Base-by-base conservation (phyloP, 2,113 vertebrate species). In the Microcebus tavaratra region DNA sequence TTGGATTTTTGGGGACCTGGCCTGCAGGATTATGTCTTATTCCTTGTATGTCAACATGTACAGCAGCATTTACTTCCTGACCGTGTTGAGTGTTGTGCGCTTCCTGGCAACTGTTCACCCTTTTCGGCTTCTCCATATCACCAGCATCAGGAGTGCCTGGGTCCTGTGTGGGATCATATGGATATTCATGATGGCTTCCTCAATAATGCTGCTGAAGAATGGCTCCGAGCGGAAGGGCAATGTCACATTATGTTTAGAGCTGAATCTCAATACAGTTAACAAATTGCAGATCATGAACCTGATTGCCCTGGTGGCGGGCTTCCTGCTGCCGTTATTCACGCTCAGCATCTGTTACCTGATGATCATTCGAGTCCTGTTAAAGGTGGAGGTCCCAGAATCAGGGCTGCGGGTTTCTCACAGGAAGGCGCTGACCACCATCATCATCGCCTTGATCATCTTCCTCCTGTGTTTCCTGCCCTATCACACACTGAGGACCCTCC, bases 31-130 rank as follows among this genome's bases (percentile, higher is more conserved):
- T 80, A 97, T 98, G 96, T 98, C 98, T 45, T 99, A 98, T 21
- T 91, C 96, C 25, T 94, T 99, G 42, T 99, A 99, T 0, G 94
- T 98, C 88, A 99, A 99, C 89, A 99, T 99, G 99, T 99, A 99
- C 57, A 98, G 98, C 95, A 99, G 99, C 97, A 98, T 99, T 92
- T 99, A 99, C 79, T 99, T 99, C 90, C 98, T 99, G 70, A 98
- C 98, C 0, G 72, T 98, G 42, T 96, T 99, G 88, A 99, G 99
- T 0, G 14, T 99, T 18, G 95, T 99, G 95, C 98, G 98, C 67
- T 99, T 98, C 29, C 6, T 98, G 65, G 99, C 99, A 72, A 98
- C 99, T 0, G 97, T 97, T 68, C 97, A 98, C 79, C 99, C 99
- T 0, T 98, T 99, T 90, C 97, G 88, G 55, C 94, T 42, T 0